A percentile compares a stretch with the other conserved stretches of the same genome.
Evolutionary conservation across 2,888 invertebrate genomes (phyloP).

Genomic region (Dicycla oo): DNA sequence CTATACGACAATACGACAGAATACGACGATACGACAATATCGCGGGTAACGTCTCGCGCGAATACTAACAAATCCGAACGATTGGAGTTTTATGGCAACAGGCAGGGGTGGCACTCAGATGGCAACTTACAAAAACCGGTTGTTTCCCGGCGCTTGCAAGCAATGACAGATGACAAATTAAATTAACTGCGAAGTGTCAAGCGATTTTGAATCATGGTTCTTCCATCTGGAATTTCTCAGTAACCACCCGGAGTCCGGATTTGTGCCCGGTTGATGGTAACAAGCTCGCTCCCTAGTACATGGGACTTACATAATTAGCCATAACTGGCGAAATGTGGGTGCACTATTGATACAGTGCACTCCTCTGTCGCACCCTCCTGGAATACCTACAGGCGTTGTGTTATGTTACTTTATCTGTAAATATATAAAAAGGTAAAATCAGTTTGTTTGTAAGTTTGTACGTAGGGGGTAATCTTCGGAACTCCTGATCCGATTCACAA

Average conservation of each 20-base stretch:
- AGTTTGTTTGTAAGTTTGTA: too few species aligned
- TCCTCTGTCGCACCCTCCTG: not conserved
- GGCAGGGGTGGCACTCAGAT: slow-evolving; percentile 42
- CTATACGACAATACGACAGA: slow-evolving; percentile 29
- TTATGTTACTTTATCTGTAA: not conserved
- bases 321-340: not conserved
- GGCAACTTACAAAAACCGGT: not conserved
- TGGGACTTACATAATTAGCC: not conserved
- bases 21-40: slow-evolving; percentile 43
- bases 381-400: not conserved
- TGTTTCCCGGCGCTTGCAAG: too few species aligned
- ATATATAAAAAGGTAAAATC: too few species aligned
- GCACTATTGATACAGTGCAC: not conserved
- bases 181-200: not conserved
- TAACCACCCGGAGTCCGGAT: not conserved
- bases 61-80: slow-evolving; percentile 57
- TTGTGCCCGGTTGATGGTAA: not conserved
- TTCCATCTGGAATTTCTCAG: not conserved
- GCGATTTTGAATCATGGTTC: not conserved
- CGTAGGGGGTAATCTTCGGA: too few species aligned
- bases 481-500: too few species aligned
- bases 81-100: slow-evolving; percentile 55
- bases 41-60: slow-evolving; percentile 37
- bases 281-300: not conserved
- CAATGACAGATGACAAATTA: not conserved